Evolutionary conservation across 2,888 invertebrate genomes (phyloP), one percentile per base, ranked within the genome.

Genomic region (Steinernema scapterisci): DNA sequence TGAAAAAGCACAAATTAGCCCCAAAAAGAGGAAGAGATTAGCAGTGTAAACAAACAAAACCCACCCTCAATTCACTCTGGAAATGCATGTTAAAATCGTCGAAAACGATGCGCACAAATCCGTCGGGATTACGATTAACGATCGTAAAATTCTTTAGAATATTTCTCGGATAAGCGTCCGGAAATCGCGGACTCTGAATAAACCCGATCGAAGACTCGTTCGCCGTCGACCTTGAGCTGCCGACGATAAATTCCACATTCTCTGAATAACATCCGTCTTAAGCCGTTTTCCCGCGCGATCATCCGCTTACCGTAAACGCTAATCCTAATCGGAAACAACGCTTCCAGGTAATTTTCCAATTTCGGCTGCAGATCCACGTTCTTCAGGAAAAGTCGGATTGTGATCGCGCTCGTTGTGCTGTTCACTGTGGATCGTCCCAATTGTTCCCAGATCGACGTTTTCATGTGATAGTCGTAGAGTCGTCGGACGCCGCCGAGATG

Each of bases 41-140:
- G n/a, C n/a, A n/a, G n/a, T n/a, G n/a, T n/a, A n/a, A n/a, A n/a
- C n/a, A n/a, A n/a, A 2, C 0, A 72, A 45, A 51, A 25, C 74
- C 13, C 31, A 78, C 78, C 71, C 73, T 78, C 23, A 80, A 43
- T 54, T 71, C 52, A 71, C 78, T 79, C 71, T 80, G 77, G 56
- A 73, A 81, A 52, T 83, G 76, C 23, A 83, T 51, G 43, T 80
- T 81, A 63, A 79, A 83, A 48, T 83, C 83, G 72, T 81, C 79
- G 71, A 83, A 83, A 1, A 76, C 70, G 21, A 83, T 52, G 9
- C 82, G 74, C 9, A 83, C 78, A 70, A 56, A 76, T 1, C 83
- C 83, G 7, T 46, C 46, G 9, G 72, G 45, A 44, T 80, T 76
- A 48, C 77, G 73, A 72, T 83, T 83, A 3, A 80, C 73, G 16